phyloP scores from a whole-genome alignment of 2,797 vertebrate genomes.

The Neosilurus mollespiculum region DNA sequence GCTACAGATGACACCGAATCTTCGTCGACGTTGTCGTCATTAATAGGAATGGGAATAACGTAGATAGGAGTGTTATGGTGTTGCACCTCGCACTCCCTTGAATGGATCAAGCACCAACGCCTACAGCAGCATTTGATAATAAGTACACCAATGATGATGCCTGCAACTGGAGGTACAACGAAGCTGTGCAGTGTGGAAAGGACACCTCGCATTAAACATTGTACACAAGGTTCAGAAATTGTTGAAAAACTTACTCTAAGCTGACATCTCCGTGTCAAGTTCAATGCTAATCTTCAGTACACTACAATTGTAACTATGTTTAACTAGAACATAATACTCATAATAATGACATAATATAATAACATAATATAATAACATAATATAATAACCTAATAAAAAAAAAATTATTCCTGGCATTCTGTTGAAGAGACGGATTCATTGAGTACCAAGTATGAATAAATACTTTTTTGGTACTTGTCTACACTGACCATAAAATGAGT shows the following conservation, averaged over 20 bases:
- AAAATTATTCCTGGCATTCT: too few species aligned
- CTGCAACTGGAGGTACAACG: not conserved
- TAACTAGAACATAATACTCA: not conserved
- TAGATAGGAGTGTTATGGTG: not conserved
- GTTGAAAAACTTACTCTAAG: not conserved
- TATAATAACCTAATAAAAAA: too few species aligned
- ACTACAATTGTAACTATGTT: not conserved
- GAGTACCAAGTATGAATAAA: too few species aligned
- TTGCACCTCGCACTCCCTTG: not conserved
- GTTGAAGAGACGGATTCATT: too few species aligned
- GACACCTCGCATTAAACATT: not conserved
- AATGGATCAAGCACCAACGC: too few species aligned
- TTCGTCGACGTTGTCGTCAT: not conserved
- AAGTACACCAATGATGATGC: not conserved
- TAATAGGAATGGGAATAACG: conserved; percentile 42
- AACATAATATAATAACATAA: too few species aligned
- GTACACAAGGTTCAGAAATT: not conserved
- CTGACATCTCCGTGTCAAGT: not conserved
- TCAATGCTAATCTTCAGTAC: not conserved
- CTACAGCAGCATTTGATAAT: conserved; percentile 36
- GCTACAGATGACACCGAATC: not conserved
- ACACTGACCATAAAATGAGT: too few species aligned
- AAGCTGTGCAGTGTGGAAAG: not conserved
- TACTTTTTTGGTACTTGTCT: too few species aligned
- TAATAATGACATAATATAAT: not conserved